Conservation (phyloP, 2,113 vertebrate species). For the Symphodus melops region DNA sequence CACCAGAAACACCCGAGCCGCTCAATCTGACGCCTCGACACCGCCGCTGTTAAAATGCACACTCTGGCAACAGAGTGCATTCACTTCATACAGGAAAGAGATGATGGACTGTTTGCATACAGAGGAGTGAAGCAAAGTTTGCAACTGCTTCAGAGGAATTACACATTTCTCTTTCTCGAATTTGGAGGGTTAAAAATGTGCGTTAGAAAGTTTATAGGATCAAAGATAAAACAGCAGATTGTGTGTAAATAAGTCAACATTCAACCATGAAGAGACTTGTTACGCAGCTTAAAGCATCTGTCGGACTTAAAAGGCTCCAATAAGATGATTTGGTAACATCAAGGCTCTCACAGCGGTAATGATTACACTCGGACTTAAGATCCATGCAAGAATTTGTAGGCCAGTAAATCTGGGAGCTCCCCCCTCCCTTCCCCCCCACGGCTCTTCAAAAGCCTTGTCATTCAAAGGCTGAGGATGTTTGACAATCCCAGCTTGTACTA, state of each 20-base stretch:
- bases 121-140: slow-evolving; percentile 40
- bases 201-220: too few species aligned
- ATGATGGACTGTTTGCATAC: slow-evolving; percentile 70
- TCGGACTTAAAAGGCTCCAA: slow-evolving; percentile 71
- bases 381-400: slow-evolving; percentile 85
- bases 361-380: slow-evolving; percentile 82
- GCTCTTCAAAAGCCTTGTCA: slow-evolving; percentile 80
- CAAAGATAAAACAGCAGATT: neutral
- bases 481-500: slow-evolving; percentile 85
- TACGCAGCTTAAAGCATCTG: slow-evolving; percentile 77
- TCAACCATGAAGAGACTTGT: slow-evolving; percentile 70
- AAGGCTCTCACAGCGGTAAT: slow-evolving; percentile 83
- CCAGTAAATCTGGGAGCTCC: slow-evolving; percentile 68
- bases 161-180: too few species aligned
- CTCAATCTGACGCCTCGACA: slow-evolving; percentile 71
- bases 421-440: slow-evolving; percentile 53
- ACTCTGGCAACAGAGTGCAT: slow-evolving; percentile 50
- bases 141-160: slow-evolving; percentile 4
- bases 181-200: too few species aligned
- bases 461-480: slow-evolving; percentile 85
- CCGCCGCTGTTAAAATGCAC: slow-evolving; percentile 70
- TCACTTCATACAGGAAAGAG: slow-evolving; percentile 43
- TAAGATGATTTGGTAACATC: slow-evolving; percentile 84
- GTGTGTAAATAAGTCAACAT: slow-evolving; percentile 30
- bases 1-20: slow-evolving; percentile 33